These are phyloP conservation scores for Tipula unca DNA, from an alignment of 2,888 invertebrate genomes.

Conservation along the genomic window DNA sequence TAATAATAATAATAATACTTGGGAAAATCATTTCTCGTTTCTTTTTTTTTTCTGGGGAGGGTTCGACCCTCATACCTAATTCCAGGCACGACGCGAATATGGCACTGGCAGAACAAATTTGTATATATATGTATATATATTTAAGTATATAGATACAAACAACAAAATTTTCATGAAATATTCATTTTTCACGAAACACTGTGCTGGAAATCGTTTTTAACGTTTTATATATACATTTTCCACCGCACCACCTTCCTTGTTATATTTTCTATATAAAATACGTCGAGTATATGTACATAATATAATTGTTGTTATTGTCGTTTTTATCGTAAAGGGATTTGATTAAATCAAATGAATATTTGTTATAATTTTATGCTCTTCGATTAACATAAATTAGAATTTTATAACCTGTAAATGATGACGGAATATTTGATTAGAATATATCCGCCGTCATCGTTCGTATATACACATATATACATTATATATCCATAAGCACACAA, in stretches of 20 bases:
- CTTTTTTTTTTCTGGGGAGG: not conserved
- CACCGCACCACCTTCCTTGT: not conserved
- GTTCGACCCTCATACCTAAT: not conserved
- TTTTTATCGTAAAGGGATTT: conserved; percentile 8
- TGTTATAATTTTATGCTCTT: conserved; percentile 14
- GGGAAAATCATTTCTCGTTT: not conserved
- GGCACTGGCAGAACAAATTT: not conserved
- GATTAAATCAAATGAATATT: conserved; percentile 8
- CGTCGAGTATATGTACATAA: not conserved
- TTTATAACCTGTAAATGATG: conserved; percentile 8
- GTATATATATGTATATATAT: not conserved
- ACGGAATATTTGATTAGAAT: not conserved
- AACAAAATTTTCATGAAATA: not conserved
- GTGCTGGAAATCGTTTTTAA: not conserved
- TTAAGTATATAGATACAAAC: not conserved
- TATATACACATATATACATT: no score
- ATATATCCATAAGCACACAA: not conserved
- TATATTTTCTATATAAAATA: not conserved
- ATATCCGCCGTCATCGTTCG: not conserved
- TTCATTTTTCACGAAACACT: not conserved
- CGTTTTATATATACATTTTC: not conserved
- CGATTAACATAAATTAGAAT: conserved; percentile 14
- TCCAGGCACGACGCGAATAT: not conserved
- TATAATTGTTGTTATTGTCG: not conserved
- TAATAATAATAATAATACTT: not conserved